phyloP scores from a whole-genome alignment of 2,888 invertebrate genomes.

The Drosophila monieri region DNA sequence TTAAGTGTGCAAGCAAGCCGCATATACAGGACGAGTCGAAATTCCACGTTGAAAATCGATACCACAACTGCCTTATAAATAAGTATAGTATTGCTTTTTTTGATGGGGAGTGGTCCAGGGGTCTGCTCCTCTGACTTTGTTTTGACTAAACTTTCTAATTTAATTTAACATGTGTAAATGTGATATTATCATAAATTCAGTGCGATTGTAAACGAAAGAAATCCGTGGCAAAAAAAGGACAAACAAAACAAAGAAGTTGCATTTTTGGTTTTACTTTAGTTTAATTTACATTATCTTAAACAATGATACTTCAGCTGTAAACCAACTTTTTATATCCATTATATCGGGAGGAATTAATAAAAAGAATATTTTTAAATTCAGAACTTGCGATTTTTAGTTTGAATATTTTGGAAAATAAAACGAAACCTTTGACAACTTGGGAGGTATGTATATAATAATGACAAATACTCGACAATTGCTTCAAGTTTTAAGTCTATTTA shows the following conservation, averaged over 20 bases:
- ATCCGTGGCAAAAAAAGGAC: conserved; percentile 10
- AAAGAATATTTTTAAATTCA: conserved; percentile 31
- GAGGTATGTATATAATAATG: too few species aligned
- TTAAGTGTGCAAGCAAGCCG: conserved; percentile 1
- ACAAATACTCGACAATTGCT: too few species aligned
- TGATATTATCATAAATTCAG: conserved; percentile 76
- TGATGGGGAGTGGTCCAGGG: conserved; percentile 39
- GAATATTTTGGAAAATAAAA: background rate
- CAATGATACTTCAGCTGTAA: conserved; percentile 37
- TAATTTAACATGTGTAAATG: conserved; percentile 71
- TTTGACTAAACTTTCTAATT: conserved; percentile 52
- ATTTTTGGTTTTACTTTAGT: conserved; percentile 52
- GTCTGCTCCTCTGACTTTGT: conserved; percentile 10
- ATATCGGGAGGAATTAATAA: conserved; percentile 28
- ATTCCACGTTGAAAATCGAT: conserved; percentile 47
- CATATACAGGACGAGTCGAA: conserved; percentile 27
- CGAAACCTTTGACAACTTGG: too few species aligned
- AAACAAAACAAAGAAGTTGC: conserved; percentile 18
- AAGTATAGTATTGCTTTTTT: conserved; percentile 68
- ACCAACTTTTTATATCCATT: conserved; percentile 42
- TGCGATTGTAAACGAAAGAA: conserved; percentile 38
- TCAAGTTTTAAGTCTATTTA: background rate
- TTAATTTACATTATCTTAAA: conserved; percentile 21
- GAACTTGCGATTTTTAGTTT: background rate
- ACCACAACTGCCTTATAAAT: conserved; percentile 69